Percentiles rank a stretch among this genome's conserved stretches.
phyloP scores from a whole-genome alignment of 2,113 vertebrate species.

The Xenopus borealis region DNA sequence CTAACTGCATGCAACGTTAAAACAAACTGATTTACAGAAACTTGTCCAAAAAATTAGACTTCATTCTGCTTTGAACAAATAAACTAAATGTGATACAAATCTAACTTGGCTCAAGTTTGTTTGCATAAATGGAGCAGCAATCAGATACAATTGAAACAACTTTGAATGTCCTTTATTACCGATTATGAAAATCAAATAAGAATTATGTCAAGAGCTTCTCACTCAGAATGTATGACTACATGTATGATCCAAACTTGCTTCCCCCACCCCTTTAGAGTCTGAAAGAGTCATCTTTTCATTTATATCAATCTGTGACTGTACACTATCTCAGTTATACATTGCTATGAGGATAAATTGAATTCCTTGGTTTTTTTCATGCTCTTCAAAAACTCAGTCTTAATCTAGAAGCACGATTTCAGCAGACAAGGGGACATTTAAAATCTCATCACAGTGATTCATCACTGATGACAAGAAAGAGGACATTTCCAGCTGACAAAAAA shows the following conservation, averaged over 20 bases:
- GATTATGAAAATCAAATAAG: slow-evolving; percentile 32
- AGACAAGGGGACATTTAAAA: slow-evolving; percentile 19
- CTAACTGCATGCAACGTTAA: neutral
- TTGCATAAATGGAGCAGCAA: slow-evolving; percentile 26
- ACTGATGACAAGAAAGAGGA: slow-evolving; percentile 12
- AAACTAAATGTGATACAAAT: slow-evolving; percentile 23
- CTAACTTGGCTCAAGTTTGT: slow-evolving; percentile 27
- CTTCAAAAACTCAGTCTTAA: slow-evolving; percentile 5
- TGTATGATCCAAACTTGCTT: slow-evolving; percentile 10
- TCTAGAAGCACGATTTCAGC: neutral
- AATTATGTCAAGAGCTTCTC: slow-evolving; percentile 28
- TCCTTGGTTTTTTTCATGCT: neutral
- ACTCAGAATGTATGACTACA: slow-evolving; percentile 16
- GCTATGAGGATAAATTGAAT: neutral
- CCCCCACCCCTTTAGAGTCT: neutral
- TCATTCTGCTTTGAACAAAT: slow-evolving; percentile 37
- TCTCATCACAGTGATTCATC: slow-evolving; percentile 23
- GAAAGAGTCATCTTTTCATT: neutral
- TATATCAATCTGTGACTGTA: neutral
- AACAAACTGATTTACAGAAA: neutral
- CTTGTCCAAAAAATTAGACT: slow-evolving; percentile 10
- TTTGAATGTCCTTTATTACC: slow-evolving; percentile 32
- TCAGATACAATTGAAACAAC: slow-evolving; percentile 33
- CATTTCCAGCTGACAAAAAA: slow-evolving; percentile 27
- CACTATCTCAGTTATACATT: slow-evolving; percentile 6